Evolutionary conservation across 2,113 vertebrate species (phyloP).

Genomic region (Hystrix cristata): DNA sequence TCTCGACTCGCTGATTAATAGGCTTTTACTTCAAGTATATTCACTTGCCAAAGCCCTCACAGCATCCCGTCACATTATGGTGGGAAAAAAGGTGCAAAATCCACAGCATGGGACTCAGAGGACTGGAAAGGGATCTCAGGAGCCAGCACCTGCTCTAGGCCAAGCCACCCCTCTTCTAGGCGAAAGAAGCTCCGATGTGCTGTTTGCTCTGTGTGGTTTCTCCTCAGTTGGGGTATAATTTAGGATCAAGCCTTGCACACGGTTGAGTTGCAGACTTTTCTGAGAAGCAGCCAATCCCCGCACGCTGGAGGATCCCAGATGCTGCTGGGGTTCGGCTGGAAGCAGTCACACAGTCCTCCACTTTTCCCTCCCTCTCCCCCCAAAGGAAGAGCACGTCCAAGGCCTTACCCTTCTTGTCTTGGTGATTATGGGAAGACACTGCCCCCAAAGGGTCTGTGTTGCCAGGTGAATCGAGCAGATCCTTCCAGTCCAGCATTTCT

Average conservation of each 20-base stretch:
- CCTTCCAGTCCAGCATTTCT: constrained; percentile 95
- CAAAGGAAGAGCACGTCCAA: constrained; percentile 93
- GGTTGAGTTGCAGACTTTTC: constrained; percentile 82
- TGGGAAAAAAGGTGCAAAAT: neutral
- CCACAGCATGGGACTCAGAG: neutral
- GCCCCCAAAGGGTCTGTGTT: constrained; percentile 97
- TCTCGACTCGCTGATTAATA: constrained; percentile 47
- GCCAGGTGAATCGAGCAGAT: constrained; percentile 93
- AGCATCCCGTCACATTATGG: neutral
- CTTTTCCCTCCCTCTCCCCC: constrained; percentile 86
- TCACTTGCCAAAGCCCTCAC: neutral
- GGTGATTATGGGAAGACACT: constrained; percentile 97
- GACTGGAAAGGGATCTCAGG: neutral
- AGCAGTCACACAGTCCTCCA: constrained; percentile 91
- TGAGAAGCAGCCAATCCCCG: constrained; percentile 78
- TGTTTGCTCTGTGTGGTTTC: constrained; percentile 89
- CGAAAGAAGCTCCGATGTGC: constrained; percentile 19
- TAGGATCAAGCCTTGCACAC: constrained; percentile 60
- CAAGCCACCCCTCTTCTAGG: neutral
- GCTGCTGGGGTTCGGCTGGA: constrained; percentile 90
- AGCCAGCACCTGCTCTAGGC: neutral
- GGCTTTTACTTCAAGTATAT: neutral
- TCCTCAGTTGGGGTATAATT: constrained; percentile 71
- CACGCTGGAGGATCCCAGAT: constrained; percentile 75
- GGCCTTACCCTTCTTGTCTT: constrained; percentile 99